Base-by-base conservation (phyloP, 2,113 vertebrate genomes). In the Anoplopoma fimbria region DNA sequence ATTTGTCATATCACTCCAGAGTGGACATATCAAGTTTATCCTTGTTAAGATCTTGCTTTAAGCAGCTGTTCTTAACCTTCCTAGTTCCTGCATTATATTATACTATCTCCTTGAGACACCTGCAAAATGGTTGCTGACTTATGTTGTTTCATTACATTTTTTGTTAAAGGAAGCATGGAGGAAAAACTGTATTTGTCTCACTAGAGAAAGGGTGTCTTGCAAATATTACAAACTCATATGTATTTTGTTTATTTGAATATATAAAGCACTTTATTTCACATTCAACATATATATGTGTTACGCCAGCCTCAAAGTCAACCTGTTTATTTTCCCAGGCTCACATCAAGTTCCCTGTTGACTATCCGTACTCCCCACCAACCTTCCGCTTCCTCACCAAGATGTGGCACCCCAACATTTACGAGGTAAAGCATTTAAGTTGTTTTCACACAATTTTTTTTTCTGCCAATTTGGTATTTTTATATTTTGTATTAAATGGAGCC, bases 401-500 rank as follows among this genome's bases (percentile, higher is more conserved):
- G 98, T 99, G 98, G 98, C 98, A 99, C 75, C 98, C 98, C 83
- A 99, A 99, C 94, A 99, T 99, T 90, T 99, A 99, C 85, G 98
- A 99, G 97, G 98, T 99, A 95, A 96, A 40, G 63, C 8, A 34
- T 19, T 69, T 68, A 2, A 8, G 55, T 47, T n/a, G 1, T 38
- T 67, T 57, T n/a, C 5, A 40, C 23, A 19, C 45, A 33, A 7
- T 9, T 23, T 0, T 14, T 45, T 58, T 23, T 34, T 36, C 8
- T 27, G 51, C 38, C 4, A 12, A 1, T 53, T 27, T 60, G 15
- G 29, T 25, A 49, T 49, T n/a, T 36, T 29, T 33, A 12, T 49
- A 15, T 40, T 34, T 33, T 38, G 7, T 15, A 13, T 9, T 25
- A 2, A 77, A 33, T 51, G 31, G 65, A 21, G 3, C 27, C 27